Conservation (phyloP, 2,113 vertebrate genomes). For the Glareola pratincola region DNA sequence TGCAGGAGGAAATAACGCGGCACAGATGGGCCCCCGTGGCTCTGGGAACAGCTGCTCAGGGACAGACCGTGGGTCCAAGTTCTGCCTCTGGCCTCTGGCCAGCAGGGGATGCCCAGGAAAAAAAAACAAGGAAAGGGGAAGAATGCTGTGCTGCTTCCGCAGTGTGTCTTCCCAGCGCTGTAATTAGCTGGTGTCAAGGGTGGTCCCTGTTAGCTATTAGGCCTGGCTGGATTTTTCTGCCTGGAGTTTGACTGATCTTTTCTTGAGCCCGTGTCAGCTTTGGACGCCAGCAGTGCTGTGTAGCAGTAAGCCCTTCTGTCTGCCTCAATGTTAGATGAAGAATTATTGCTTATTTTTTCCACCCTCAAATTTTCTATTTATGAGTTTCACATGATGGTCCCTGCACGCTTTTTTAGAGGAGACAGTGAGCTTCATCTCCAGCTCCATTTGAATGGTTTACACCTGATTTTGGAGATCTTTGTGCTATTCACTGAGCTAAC, state of each 20-base stretch:
- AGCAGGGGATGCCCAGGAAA: neutral
- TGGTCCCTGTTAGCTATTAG: neutral
- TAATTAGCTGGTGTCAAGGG: neutral
- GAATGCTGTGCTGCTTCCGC: neutral
- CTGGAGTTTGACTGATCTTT: neutral
- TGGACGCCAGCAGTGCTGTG: neutral
- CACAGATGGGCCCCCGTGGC: neutral
- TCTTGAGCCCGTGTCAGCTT: neutral
- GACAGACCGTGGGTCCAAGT: neutral
- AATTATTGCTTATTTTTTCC: neutral
- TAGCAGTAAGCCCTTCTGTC: neutral
- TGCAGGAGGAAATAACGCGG: fast-evolving
- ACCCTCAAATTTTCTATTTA: neutral
- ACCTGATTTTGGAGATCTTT: neutral
- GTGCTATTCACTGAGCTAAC: neutral
- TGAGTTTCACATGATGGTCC: neutral
- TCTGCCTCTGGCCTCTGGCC: neutral
- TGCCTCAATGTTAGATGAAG: neutral
- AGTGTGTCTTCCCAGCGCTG: neutral
- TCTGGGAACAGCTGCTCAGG: neutral
- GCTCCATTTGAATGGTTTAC: neutral
- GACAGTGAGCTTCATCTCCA: neutral
- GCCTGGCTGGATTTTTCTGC: neutral
- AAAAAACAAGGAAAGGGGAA: neutral
- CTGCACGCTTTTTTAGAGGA: neutral